phyloP scores from a whole-genome alignment of 1,140 invertebrate genomes.

The Brachionus plicatilis region DNA sequence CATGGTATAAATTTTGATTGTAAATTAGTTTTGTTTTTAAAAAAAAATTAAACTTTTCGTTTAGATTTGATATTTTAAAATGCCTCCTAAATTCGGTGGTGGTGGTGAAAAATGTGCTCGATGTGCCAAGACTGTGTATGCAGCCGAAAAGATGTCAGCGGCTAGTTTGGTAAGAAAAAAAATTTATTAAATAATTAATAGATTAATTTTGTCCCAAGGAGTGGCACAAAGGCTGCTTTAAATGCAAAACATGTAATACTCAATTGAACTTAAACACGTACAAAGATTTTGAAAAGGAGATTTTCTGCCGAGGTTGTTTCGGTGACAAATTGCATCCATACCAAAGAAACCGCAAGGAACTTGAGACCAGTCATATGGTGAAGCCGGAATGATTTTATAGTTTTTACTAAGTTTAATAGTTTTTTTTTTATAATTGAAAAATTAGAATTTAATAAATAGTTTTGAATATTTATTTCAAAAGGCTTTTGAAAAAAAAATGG shows the following conservation, averaged over 20 bases:
- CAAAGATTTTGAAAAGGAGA: slow-evolving; percentile 39
- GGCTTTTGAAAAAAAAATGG: neutral
- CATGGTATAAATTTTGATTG: neutral
- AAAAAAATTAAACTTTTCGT: neutral
- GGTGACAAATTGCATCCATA: slow-evolving; percentile 37
- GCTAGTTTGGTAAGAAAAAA: neutral
- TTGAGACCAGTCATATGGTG: neutral
- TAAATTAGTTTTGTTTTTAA: too few relatives aligned
- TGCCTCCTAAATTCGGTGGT: slow-evolving; percentile 41
- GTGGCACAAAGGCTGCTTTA: slow-evolving; percentile 41
- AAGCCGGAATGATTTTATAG: neutral
- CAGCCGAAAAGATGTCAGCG: slow-evolving; percentile 75
- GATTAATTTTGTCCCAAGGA: neutral
- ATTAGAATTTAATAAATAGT: neutral
- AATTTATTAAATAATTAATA: neutral
- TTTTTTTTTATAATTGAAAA: neutral
- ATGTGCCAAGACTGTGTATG: slow-evolving; percentile 95
- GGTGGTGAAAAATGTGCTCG: slow-evolving; percentile 70
- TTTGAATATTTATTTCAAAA: neutral
- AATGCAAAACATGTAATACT: slow-evolving; percentile 40
- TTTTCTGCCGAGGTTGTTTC: slow-evolving; percentile 30
- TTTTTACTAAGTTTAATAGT: neutral
- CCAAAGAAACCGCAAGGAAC: slow-evolving; percentile 38
- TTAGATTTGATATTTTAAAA: neutral
- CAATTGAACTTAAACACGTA: slow-evolving; percentile 28